Evolutionary conservation across 2,113 vertebrate species (phyloP), one percentile per base, ranked within the genome.

Genomic region (Calidris pygmaea): DNA sequence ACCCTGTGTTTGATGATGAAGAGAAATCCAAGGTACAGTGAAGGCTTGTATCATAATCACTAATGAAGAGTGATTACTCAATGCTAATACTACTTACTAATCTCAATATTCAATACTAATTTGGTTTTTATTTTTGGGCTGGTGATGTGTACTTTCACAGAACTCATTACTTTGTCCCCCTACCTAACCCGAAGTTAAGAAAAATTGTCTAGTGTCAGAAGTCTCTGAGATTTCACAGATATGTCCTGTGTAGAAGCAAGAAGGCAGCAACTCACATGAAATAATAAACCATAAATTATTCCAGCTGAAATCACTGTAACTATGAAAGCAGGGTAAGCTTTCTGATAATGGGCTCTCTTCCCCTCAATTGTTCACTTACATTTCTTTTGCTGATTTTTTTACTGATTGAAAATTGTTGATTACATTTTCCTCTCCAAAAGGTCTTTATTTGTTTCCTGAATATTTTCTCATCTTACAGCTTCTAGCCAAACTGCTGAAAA

Each of bases 1-100:
- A 99, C 96, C 98, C 99, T 0, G 98, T 99, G 66, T 99, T 99
- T 98, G 99, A 99, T 79, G 99, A 99, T 90, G 98, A 99, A 85
- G 99, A 99, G 95, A 99, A 99, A 93, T 99, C 98, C 95, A 99
- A 98, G 98, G 99, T 99, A 95, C 50, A 86, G 48, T 32, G 11
- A 74, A 78, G 43, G 35, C n/a, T 34, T 52, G 45, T 34, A 14
- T 23, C 17, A 3, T 47, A 79, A 77, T 68, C 71, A 19, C 19
- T 47, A 29, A 63, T 32, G 41, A 23, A 63, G 77, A 68, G 7
- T 62, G 34, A 77, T 56, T 45, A 26, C 17, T 78, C 35, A 39
- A 2, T 79, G n/a, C 29, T 55, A 55, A 18, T 55, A 29, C 10
- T 55, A 55, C 53, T 55, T 18, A 55, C 53, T 55, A 55, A 55